These are phyloP conservation scores for Callipepla squamata DNA, from an alignment of 2,113 vertebrate species.

Conservation along the genomic window DNA sequence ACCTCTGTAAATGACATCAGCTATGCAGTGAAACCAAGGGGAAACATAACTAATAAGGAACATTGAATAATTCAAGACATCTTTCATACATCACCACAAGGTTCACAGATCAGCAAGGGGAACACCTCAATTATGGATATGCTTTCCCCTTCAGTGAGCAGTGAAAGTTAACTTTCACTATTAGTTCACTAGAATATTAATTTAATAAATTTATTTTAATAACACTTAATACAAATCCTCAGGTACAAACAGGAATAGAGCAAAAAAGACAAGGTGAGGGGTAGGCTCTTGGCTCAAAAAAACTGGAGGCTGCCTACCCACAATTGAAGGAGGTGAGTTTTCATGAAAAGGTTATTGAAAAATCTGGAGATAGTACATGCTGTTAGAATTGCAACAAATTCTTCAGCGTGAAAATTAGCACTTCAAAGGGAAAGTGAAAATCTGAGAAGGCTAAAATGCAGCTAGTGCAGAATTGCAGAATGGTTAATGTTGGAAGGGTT, in stretches of 20 bases:
- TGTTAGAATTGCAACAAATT: fast-evolving
- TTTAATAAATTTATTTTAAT: constrained; percentile 46
- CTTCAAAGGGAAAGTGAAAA: background rate
- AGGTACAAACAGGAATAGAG: background rate
- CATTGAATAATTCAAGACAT: constrained; percentile 63
- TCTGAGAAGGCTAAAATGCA: background rate
- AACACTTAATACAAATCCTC: constrained; percentile 9
- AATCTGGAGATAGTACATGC: background rate
- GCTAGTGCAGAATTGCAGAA: background rate
- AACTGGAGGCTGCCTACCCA: background rate
- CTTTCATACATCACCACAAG: background rate
- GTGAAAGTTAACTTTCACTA: constrained; percentile 45
- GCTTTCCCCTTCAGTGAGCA: constrained; percentile 38
- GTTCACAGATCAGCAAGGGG: background rate
- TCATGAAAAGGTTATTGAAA: background rate
- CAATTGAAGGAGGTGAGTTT: background rate
- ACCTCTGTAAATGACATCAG: constrained; percentile 1
- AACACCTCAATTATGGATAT: constrained; percentile 11
- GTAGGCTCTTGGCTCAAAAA: background rate
- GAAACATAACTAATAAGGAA: constrained; percentile 36
- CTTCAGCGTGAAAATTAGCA: background rate
- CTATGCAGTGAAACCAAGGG: constrained; percentile 30
- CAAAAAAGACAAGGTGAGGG: background rate
- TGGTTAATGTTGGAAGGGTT: background rate
- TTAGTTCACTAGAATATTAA: background rate